These are phyloP conservation scores for Tetropium fuscum DNA, from an alignment of 2,888 invertebrate genomes.

Conservation along the genomic window DNA sequence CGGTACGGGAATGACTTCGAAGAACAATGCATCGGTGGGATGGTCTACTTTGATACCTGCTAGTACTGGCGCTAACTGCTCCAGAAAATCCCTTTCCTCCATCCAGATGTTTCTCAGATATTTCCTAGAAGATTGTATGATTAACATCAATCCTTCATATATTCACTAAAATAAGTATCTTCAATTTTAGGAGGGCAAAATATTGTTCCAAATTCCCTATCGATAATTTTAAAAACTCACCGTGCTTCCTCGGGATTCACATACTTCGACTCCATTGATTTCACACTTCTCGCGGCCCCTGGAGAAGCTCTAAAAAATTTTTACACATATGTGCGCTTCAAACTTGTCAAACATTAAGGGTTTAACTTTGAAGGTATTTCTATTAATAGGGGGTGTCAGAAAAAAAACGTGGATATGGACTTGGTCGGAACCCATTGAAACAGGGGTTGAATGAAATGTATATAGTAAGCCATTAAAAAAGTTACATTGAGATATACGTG, in stretches of 20 bases:
- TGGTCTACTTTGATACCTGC: constrained; percentile 66
- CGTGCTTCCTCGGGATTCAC: constrained; percentile 60
- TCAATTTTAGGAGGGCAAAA: not conserved
- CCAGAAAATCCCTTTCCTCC: constrained; percentile 78
- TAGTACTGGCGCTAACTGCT: constrained; percentile 79
- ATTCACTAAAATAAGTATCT: not conserved
- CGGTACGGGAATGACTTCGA: constrained; percentile 85
- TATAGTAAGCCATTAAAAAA: too few relatives aligned
- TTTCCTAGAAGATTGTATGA: constrained; percentile 37
- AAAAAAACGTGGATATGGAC: constrained; percentile 1
- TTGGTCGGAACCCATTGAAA: too few relatives aligned
- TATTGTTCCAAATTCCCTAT: not conserved
- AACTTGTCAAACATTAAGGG: too few relatives aligned
- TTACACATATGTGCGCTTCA: too few relatives aligned
- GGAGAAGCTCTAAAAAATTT: not conserved
- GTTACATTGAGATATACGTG: too few relatives aligned
- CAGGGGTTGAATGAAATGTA: too few relatives aligned
- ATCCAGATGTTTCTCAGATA: constrained; percentile 74
- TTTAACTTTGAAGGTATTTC: too few relatives aligned
- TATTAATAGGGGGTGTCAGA: too few relatives aligned
- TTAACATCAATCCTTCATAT: too few relatives aligned
- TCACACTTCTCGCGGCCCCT: constrained; percentile 26
- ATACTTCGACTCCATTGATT: constrained; percentile 53
- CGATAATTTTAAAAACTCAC: constrained; percentile 28
- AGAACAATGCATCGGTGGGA: constrained; percentile 89